Percentiles rank a stretch among this genome's conserved stretches.
Conservation (phyloP, 1,140 invertebrate genomes). For the Archegozetes longisetosus region DNA sequence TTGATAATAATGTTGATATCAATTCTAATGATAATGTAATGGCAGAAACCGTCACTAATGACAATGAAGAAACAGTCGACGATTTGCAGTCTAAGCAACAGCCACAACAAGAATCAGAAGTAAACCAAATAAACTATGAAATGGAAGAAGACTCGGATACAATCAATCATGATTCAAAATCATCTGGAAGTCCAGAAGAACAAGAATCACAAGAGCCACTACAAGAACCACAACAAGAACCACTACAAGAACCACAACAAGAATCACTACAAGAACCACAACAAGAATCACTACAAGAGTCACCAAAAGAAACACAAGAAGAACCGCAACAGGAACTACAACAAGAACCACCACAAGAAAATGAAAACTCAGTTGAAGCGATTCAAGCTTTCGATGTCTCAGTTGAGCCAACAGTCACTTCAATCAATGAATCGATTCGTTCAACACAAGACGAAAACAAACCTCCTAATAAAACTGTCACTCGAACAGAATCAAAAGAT, state of each 20-base stretch:
- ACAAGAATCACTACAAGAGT: not conserved
- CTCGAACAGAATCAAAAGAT: conserved; percentile 6
- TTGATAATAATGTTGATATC: not conserved
- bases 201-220: conserved; percentile 5
- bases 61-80: not conserved
- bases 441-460: not conserved
- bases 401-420: conserved; percentile 12
- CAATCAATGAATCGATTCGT: not conserved
- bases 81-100: not conserved
- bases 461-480: not conserved
- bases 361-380: conserved; percentile 18
- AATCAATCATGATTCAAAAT: not conserved
- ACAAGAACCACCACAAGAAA: not conserved
- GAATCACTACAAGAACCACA: no score
- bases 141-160: not conserved
- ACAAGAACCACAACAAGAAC: conserved; percentile 7
- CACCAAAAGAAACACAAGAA: not conserved
- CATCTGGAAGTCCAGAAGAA: no score
- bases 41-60: not conserved
- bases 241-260: not conserved
- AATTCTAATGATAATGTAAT: not conserved
- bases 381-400: conserved; percentile 11
- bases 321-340: not conserved
- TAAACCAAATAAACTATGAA: not conserved
- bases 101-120: not conserved